phyloP scores from a whole-genome alignment of 2,797 vertebrate species.

The Channa striata region DNA sequence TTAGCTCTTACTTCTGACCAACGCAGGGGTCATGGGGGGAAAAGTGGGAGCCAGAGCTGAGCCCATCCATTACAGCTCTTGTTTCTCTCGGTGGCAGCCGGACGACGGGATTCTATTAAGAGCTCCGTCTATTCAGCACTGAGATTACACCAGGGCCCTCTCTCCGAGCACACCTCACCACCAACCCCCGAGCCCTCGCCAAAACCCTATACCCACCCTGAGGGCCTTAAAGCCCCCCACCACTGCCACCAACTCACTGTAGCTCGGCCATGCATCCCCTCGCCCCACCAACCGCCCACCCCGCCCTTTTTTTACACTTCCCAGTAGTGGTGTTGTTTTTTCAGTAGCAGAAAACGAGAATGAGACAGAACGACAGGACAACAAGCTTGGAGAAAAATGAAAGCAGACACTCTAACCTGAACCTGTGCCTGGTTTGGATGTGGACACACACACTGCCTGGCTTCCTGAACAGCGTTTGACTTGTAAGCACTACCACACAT shows the following conservation, averaged over 20 bases:
- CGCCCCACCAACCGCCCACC: not conserved
- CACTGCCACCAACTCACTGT: slow-evolving; percentile 33
- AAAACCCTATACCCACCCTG: slow-evolving; percentile 71
- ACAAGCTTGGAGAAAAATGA: slow-evolving; percentile 53
- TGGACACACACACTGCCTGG: slow-evolving; percentile 54
- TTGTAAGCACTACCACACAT: slow-evolving; percentile 37
- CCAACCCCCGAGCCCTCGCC: slow-evolving; percentile 70
- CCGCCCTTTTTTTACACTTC: slow-evolving; percentile 62
- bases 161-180: slow-evolving; percentile 71
- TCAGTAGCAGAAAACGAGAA: slow-evolving; percentile 55
- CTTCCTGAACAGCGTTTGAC: slow-evolving; percentile 44
- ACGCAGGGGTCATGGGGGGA: slow-evolving; percentile 89
- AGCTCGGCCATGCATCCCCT: slow-evolving; percentile 26
- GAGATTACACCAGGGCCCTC: slow-evolving; percentile 85
- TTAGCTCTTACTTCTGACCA: slow-evolving; percentile 96
- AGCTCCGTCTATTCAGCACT: slow-evolving; percentile 85
- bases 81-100: slow-evolving; percentile 92
- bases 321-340: slow-evolving; percentile 50
- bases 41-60: slow-evolving; percentile 91
- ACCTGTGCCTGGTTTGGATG: slow-evolving; percentile 53
- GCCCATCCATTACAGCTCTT: slow-evolving; percentile 95
- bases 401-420: slow-evolving; percentile 67
- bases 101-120: slow-evolving; percentile 94
- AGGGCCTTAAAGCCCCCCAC: slow-evolving; percentile 59
- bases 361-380: slow-evolving; percentile 59